phyloP scores from a whole-genome alignment of 2,888 invertebrate genomes.

The Toxonevra muliebris region DNA sequence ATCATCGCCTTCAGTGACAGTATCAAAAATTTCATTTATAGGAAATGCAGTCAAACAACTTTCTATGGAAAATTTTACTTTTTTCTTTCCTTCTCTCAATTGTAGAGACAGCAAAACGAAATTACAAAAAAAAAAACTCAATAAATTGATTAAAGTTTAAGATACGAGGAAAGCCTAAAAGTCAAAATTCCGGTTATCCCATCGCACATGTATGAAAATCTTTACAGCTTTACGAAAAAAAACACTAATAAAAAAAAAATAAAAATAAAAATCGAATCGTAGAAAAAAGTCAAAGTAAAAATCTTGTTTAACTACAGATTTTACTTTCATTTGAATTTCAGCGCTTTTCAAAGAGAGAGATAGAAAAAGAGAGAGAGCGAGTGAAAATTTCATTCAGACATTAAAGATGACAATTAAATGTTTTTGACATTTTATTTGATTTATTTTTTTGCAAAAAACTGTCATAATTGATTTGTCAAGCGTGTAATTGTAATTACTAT shows the following conservation, averaged over 20 bases:
- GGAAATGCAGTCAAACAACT: conserved; percentile 56
- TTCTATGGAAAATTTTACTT: conserved; percentile 59
- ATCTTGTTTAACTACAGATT: conserved; percentile 15
- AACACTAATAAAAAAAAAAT: neutral
- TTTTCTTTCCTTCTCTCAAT: conserved; percentile 45
- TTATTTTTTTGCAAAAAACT: too few species aligned
- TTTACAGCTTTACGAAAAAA: too few species aligned
- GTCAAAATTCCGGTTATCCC: too few species aligned
- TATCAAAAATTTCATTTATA: conserved; percentile 2
- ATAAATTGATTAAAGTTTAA: conserved; percentile 1
- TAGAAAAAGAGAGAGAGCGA: too few species aligned
- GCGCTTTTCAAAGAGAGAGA: neutral
- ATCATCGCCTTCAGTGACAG: too few species aligned
- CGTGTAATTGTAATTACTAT: too few species aligned
- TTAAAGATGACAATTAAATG: neutral
- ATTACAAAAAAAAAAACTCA: neutral
- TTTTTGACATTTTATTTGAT: neutral
- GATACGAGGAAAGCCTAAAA: too few species aligned
- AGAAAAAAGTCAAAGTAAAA: neutral
- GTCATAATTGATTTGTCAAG: too few species aligned
- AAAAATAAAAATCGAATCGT: too few species aligned
- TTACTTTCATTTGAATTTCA: conserved; percentile 1
- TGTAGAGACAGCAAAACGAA: neutral
- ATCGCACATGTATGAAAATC: too few species aligned
- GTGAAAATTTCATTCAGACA: too few species aligned